A percentile compares a stretch with the other conserved stretches of the same genome.
Conservation (phyloP, 2,113 vertebrate species). For the Scomber scombrus region DNA sequence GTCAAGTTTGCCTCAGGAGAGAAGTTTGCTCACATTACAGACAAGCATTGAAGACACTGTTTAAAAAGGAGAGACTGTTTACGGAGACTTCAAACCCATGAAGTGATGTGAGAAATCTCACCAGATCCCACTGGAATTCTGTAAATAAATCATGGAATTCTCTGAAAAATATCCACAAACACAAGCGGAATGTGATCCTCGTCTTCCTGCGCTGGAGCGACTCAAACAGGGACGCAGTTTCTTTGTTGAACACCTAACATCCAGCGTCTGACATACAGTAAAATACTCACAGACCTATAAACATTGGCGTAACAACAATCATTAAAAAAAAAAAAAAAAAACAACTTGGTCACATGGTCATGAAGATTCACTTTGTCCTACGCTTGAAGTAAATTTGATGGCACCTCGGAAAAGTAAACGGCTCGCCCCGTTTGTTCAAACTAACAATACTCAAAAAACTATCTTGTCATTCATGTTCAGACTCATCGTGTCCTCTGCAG, state of each 20-base stretch:
- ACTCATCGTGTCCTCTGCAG: slow-evolving; percentile 22
- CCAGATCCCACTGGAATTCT: slow-evolving; percentile 67
- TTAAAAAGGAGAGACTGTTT: slow-evolving; percentile 13
- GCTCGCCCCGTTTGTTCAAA: slow-evolving; percentile 23
- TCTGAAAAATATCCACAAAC: slow-evolving; percentile 62
- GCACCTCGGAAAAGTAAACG: slow-evolving; percentile 69
- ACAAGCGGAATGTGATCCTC: slow-evolving; percentile 78
- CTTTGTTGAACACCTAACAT: slow-evolving; percentile 40
- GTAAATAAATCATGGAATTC: slow-evolving; percentile 62
- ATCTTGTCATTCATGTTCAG: slow-evolving; percentile 18
- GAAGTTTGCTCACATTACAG: slow-evolving; percentile 51
- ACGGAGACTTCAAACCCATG: slow-evolving; percentile 23
- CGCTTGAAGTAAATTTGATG: slow-evolving; percentile 51
- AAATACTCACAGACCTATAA: slow-evolving; percentile 26
- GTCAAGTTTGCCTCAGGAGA: slow-evolving; percentile 49
- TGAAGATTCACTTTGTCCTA: slow-evolving; percentile 33
- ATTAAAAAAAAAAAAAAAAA: background rate
- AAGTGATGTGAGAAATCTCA: slow-evolving; percentile 37
- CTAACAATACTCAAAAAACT: slow-evolving; percentile 32
- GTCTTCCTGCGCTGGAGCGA: slow-evolving; percentile 41
- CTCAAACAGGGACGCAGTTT: slow-evolving; percentile 18
- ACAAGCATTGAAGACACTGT: slow-evolving; percentile 27
- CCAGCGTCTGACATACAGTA: slow-evolving; percentile 16
- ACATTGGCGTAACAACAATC: slow-evolving; percentile 21
- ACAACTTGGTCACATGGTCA: slow-evolving; percentile 62